Percentiles rank a stretch among this genome's conserved stretches.
Evolutionary conservation across 2,888 invertebrate species (phyloP).

Genomic region (Megamerina dolium): DNA sequence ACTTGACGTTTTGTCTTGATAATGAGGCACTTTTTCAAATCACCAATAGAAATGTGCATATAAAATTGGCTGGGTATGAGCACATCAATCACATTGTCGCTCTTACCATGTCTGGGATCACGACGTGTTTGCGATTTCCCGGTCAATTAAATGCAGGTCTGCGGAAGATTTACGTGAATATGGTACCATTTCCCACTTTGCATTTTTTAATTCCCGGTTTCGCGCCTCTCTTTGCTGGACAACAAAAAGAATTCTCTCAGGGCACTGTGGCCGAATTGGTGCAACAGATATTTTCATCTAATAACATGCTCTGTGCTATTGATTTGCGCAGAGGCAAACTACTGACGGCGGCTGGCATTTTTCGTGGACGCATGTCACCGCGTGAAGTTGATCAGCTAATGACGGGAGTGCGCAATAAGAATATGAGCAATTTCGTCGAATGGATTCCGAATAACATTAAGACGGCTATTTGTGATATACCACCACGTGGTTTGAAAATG

Average conservation of each 20-base stretch:
- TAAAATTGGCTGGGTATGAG: conserved; percentile 31
- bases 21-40: conserved; percentile 44
- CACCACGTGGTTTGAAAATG: conserved; percentile 79
- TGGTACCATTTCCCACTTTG: conserved; percentile 84
- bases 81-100: conserved; percentile 44
- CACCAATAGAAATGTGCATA: conserved; percentile 34
- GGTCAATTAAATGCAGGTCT: conserved; percentile 87
- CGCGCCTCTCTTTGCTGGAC: conserved; percentile 56
- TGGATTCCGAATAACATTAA: conserved; percentile 86
- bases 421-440: conserved; percentile 64
- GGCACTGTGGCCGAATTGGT: conserved; percentile 64
- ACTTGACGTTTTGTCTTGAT: conserved; percentile 41
- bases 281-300: conserved; percentile 66
- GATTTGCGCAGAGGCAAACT: conserved; percentile 72
- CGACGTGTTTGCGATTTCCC: conserved; percentile 75
- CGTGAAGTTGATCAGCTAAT: conserved; percentile 48
- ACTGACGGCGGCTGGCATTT: conserved; percentile 71
- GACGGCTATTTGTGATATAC: conserved; percentile 77
- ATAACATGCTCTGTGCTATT: conserved; percentile 77
- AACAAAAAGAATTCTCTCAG: conserved; percentile 21
- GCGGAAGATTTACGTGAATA: conserved; percentile 79
- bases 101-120: conserved; percentile 58
- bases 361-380: conserved; percentile 39
- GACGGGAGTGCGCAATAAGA: conserved; percentile 71
- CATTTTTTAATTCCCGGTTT: conserved; percentile 82